Evolutionary conservation across 2,113 vertebrate species (phyloP).

Genomic region (Trogon surrucura): DNA sequence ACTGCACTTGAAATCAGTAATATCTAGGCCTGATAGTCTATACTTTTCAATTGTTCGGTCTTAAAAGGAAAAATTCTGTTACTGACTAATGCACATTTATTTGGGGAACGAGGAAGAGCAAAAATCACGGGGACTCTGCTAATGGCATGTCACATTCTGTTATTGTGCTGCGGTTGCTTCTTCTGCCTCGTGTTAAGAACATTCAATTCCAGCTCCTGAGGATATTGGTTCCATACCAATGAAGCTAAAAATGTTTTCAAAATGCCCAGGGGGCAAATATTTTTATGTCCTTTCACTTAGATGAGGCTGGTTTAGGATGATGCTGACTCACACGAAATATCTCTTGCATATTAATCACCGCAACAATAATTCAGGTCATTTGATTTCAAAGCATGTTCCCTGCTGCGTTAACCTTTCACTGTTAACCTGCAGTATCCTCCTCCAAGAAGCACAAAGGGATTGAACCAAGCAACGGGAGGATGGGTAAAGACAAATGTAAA

Average conservation of each 20-base stretch:
- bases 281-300: conserved; percentile 53
- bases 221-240: conserved; percentile 64
- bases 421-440: conserved; percentile 28
- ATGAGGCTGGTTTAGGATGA: conserved; percentile 34
- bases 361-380: conserved; percentile 59
- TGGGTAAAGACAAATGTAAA: background rate
- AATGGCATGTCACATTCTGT: conserved; percentile 43
- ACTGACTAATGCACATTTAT: conserved; percentile 5
- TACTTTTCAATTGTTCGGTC: background rate
- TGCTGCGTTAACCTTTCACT: conserved; percentile 41
- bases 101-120: background rate
- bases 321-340: conserved; percentile 43
- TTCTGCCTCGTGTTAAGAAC: background rate
- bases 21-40: background rate
- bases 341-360: conserved; percentile 43
- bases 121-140: conserved; percentile 6
- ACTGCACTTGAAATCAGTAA: background rate
- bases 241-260: conserved; percentile 60
- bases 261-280: conserved; percentile 63
- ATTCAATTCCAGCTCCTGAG: conserved; percentile 46
- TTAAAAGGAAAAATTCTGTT: conserved; percentile 13
- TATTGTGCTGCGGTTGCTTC: conserved; percentile 32
- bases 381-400: conserved; percentile 51
- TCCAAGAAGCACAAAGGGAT: background rate
- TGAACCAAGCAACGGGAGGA: background rate